Evolutionary conservation across 2,113 vertebrate species (phyloP).

Genomic region (Zeus faber): DNA sequence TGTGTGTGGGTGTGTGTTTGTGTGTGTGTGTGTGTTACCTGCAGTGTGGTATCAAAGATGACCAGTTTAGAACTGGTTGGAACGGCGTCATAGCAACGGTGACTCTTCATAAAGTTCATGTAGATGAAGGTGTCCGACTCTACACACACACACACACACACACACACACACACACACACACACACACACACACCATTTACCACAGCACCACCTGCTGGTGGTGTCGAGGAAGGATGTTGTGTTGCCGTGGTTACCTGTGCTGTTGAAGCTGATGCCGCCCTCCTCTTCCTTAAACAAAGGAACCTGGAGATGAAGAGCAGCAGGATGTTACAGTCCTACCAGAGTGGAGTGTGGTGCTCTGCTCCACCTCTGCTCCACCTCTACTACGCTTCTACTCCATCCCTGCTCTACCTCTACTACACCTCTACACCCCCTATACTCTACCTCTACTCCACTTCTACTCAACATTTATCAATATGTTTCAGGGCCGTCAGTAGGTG

Average conservation of each 20-base stretch:
- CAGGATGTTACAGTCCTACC: not conserved
- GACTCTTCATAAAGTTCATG: constrained; percentile 90
- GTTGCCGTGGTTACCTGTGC: constrained; percentile 52
- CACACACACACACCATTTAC: constrained; percentile 5
- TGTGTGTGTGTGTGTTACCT: constrained; percentile 69
- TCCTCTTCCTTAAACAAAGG: constrained; percentile 56
- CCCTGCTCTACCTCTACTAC: no score
- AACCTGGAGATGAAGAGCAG: constrained; percentile 24
- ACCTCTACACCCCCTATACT: no score
- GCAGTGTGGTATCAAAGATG: constrained; percentile 85
- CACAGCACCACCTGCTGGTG: no score
- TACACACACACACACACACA: not conserved
- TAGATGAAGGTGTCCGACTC: constrained; percentile 78
- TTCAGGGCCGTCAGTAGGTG: no score
- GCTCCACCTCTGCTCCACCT: no score
- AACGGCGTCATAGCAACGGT: constrained; percentile 89
- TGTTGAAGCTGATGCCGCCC: constrained; percentile 39
- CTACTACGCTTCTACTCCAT: no score
- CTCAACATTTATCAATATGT: no score
- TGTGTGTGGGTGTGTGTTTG: not conserved
- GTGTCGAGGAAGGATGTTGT: no score
- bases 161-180: not conserved
- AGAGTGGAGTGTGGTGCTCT: no score
- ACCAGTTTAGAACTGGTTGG: constrained; percentile 95
- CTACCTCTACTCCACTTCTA: no score